phyloP scores from a whole-genome alignment of 2,113 vertebrate genomes.

The Gymnobelideus leadbeateri region DNA sequence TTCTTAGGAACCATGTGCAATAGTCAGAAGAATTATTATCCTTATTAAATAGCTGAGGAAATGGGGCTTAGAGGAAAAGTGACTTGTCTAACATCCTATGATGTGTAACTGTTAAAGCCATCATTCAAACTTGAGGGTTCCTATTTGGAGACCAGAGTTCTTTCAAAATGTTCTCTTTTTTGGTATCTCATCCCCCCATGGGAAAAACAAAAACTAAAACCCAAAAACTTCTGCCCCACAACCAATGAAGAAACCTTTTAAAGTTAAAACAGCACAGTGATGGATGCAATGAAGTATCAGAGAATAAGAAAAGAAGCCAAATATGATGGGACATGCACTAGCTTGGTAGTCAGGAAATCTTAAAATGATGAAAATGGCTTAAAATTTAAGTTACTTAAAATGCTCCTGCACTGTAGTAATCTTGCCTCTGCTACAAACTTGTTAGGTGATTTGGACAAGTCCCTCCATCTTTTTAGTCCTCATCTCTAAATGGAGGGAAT shows the following conservation, averaged over 20 bases:
- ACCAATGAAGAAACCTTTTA: not conserved
- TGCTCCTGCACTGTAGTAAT: not conserved
- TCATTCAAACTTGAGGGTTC: not conserved
- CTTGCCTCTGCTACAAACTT: not conserved
- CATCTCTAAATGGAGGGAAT: slow-evolving; percentile 4
- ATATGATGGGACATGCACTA: not conserved
- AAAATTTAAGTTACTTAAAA: not conserved
- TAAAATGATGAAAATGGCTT: not conserved
- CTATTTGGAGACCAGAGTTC: not conserved
- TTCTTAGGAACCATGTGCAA: not conserved
- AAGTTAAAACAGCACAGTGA: not conserved
- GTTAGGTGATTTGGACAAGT: slow-evolving; percentile 3
- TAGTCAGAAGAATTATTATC: not conserved
- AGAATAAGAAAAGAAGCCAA: not conserved
- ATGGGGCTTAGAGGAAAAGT: not conserved
- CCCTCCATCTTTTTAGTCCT: not conserved
- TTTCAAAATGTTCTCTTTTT: not conserved
- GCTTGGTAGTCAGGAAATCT: not conserved
- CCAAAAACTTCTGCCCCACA: not conserved
- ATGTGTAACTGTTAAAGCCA: not conserved
- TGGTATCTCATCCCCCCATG: not conserved
- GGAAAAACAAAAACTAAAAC: not conserved
- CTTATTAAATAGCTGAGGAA: not conserved
- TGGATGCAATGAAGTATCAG: not conserved
- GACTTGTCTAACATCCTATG: not conserved